Conservation (phyloP, 1,140 invertebrate genomes). For the Sycophaga agraensis region DNA sequence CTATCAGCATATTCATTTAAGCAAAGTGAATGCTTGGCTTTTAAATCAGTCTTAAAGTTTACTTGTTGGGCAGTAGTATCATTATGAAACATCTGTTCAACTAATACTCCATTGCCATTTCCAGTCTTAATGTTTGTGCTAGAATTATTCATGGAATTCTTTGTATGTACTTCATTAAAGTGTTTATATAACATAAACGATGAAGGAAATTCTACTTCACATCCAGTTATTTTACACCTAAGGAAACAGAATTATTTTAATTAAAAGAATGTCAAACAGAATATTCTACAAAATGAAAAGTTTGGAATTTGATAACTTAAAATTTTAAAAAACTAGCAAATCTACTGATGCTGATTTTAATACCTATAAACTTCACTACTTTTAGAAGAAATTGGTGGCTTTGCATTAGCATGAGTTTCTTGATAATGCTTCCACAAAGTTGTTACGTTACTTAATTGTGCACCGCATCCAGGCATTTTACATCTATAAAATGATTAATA, state of each 20-base stretch:
- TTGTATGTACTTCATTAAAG: slow-evolving; percentile 46
- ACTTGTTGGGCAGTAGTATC: slow-evolving; percentile 41
- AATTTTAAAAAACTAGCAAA: neutral
- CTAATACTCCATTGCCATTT: slow-evolving; percentile 47
- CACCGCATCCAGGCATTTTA: slow-evolving; percentile 53
- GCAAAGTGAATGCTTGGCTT: slow-evolving; percentile 45
- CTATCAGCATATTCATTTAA: slow-evolving; percentile 37
- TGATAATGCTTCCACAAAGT: slow-evolving; percentile 55
- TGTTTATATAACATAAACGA: slow-evolving; percentile 49
- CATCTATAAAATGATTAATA: slow-evolving; percentile 38
- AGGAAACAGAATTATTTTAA: slow-evolving; percentile 28
- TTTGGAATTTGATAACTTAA: neutral
- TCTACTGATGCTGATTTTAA: too few relatives aligned
- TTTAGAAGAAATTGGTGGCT: slow-evolving; percentile 44
- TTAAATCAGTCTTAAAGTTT: slow-evolving; percentile 57
- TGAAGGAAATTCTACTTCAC: slow-evolving; percentile 47
- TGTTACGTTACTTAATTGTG: slow-evolving; percentile 49
- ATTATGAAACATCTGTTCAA: slow-evolving; percentile 43
- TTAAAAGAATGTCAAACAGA: too few relatives aligned
- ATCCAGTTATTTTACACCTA: slow-evolving; percentile 48
- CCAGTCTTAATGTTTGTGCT: slow-evolving; percentile 52
- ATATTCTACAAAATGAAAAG: neutral
- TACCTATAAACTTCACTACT: slow-evolving; percentile 49
- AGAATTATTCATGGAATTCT: slow-evolving; percentile 38
- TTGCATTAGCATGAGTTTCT: slow-evolving; percentile 54